Conservation (phyloP, 2,888 invertebrate genomes). For the Pammene fasciana region DNA sequence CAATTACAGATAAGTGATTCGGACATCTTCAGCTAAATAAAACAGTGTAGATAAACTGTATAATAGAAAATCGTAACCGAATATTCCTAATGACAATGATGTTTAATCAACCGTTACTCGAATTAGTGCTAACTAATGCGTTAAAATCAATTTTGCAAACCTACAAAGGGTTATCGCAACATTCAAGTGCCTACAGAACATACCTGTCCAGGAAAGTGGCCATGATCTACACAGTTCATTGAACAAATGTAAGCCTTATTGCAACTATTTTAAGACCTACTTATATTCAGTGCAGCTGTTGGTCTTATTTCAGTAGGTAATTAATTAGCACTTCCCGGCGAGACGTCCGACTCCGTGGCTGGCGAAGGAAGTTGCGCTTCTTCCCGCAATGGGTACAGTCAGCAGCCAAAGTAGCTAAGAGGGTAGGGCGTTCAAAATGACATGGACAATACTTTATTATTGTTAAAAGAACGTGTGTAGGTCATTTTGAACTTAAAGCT, state of each 20-base stretch:
- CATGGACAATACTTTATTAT: no score
- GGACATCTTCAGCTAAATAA: no score
- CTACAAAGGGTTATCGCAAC: background rate
- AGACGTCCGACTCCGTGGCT: constrained; percentile 55
- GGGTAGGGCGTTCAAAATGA: no score
- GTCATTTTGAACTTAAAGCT: no score
- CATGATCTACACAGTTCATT: background rate
- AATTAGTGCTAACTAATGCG: background rate
- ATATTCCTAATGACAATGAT: no score
- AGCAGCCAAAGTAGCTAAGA: no score
- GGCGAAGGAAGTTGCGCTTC: constrained; percentile 61
- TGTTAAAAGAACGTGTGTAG: no score
- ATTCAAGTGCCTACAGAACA: background rate
- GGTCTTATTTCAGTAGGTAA: constrained; percentile 24
- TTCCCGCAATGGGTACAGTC: constrained; percentile 42
- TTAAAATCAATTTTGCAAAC: background rate
- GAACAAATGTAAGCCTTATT: background rate
- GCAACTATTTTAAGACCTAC: constrained; percentile 7
- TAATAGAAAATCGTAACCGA: no score
- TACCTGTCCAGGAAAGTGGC: background rate
- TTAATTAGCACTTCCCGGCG: constrained; percentile 40
- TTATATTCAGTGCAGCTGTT: constrained; percentile 13
- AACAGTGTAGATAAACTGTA: no score
- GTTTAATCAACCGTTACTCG: no score
- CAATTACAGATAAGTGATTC: no score